Base-by-base conservation (phyloP, 2,797 vertebrate species). In the Yasuhikotakia modesta region DNA sequence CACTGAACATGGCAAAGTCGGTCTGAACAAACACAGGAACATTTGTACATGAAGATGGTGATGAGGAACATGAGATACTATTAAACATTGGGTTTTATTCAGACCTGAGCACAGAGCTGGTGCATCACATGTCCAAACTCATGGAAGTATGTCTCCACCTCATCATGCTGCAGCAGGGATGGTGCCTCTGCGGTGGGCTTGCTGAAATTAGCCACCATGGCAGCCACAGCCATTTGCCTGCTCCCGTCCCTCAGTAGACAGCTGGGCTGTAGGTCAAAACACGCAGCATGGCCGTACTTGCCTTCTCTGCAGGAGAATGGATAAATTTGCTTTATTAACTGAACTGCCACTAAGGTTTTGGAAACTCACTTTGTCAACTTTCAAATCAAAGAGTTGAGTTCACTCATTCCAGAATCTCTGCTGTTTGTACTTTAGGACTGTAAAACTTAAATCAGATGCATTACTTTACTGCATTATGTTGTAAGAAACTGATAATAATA, bases 71-170 rank as follows among this genome's bases (percentile, higher is more conserved):
- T n/a, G n/a, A n/a, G n/a, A n/a, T n/a, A n/a, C n/a, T 22, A 27
- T 7, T 57, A 1, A 45, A 70, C 21, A 30, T 45, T 12, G 21
- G 8, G 2, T 17, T 45, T 6, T 14, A 22, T 72, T 61, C 71
- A 83, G 65, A 99, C 97, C 96, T 97, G 91, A 0, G 97, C 96
- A 64, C 97, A 99, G 0, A 99, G 94, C 86, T 99, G 97, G 88
- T 99, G 97, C 97, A 99, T 99, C 85, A 99, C 97, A 0, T 99
- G 97, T 8, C 97, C 97, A 0, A 99, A 99, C 83, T 99, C 97
- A 0, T 99, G 97, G 91, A 99, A 99, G 79, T 97, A 99, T 0
- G 97, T 99, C 90, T 99, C 97, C 89, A 99, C 97, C 86, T 99
- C 97, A 0, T 98, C 97, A 0, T 99, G 97, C 90, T 98, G 97